These are phyloP conservation scores for Drosophila mayaguana DNA, from an alignment of 2,888 invertebrate genomes.

Conservation along the genomic window DNA sequence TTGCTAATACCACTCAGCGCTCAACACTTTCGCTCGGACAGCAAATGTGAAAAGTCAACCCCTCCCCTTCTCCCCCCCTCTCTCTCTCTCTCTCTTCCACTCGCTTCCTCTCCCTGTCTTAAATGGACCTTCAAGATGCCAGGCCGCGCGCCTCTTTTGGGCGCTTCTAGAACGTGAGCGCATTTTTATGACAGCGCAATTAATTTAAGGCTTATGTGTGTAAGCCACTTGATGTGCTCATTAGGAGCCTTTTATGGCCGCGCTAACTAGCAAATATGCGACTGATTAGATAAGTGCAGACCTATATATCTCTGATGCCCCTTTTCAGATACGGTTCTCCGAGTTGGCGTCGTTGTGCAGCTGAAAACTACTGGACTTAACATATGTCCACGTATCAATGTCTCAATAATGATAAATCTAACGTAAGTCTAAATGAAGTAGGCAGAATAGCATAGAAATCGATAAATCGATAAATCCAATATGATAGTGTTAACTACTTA, in stretches of 20 bases:
- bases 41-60: conserved; percentile 4
- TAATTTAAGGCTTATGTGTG: conserved; percentile 77
- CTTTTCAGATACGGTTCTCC: background rate
- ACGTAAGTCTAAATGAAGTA: background rate
- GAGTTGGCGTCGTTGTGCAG: background rate
- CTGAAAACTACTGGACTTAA: background rate
- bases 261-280: conserved; percentile 76
- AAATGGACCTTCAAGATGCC: conserved; percentile 43
- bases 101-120: background rate
- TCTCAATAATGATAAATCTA: background rate
- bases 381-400: background rate
- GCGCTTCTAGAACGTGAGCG: conserved; percentile 57
- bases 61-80: background rate
- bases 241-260: conserved; percentile 74
- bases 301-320: background rate
- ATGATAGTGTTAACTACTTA: too few relatives aligned
- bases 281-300: conserved; percentile 66
- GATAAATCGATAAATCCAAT: background rate
- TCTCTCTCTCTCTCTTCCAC: background rate
- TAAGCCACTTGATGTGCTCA: conserved; percentile 81
- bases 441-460: background rate
- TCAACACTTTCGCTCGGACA: conserved; percentile 52
- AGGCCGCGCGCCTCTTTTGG: conserved; percentile 10
- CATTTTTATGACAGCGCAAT: conserved; percentile 80
- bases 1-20: conserved; percentile 50